Conservation (phyloP, 2,888 invertebrate species). For the Caenorhabditis becei region DNA sequence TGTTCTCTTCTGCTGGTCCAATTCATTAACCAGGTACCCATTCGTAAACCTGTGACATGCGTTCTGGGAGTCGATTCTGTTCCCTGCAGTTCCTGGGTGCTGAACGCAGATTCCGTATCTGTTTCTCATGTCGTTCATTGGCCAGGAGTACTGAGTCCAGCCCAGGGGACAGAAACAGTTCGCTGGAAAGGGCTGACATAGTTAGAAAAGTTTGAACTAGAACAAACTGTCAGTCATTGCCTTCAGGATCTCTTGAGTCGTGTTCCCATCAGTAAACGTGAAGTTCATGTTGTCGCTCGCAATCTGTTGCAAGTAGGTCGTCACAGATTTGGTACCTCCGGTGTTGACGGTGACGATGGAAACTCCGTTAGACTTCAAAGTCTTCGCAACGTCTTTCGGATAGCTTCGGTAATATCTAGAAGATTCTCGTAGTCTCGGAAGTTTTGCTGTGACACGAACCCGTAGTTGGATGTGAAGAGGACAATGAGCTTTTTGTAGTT, state of each 20-base stretch:
- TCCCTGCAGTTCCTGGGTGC: background rate
- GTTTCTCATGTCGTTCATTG: constrained; percentile 2
- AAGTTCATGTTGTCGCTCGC: constrained; percentile 32
- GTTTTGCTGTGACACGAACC: constrained; percentile 22
- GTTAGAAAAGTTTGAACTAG: background rate
- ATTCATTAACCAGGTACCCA: constrained; percentile 31
- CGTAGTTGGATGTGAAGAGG: constrained; percentile 38
- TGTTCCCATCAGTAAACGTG: constrained; percentile 40
- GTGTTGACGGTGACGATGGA: constrained; percentile 39
- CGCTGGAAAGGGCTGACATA: constrained; percentile 30
- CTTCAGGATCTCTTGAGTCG: constrained; percentile 32
- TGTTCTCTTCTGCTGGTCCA: constrained; percentile 42
- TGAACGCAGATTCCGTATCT: constrained; percentile 28
- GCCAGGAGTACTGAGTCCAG: constrained; percentile 14
- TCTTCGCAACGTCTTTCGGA: constrained; percentile 6
- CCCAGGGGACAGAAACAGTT: constrained; percentile 29
- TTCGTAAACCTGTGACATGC: background rate
- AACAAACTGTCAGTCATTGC: constrained; percentile 43
- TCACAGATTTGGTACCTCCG: constrained; percentile 8
- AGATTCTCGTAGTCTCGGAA: background rate
- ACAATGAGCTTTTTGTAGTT: constrained; percentile 40
- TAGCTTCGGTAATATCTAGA: background rate
- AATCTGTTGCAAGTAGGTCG: constrained; percentile 15
- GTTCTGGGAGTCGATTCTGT: constrained; percentile 1
- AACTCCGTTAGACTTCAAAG: constrained; percentile 7